A percentile compares a stretch with the other conserved stretches of the same genome.
phyloP scores from a whole-genome alignment of 2,888 invertebrate species.

The Trypoxylon attenuatum region DNA sequence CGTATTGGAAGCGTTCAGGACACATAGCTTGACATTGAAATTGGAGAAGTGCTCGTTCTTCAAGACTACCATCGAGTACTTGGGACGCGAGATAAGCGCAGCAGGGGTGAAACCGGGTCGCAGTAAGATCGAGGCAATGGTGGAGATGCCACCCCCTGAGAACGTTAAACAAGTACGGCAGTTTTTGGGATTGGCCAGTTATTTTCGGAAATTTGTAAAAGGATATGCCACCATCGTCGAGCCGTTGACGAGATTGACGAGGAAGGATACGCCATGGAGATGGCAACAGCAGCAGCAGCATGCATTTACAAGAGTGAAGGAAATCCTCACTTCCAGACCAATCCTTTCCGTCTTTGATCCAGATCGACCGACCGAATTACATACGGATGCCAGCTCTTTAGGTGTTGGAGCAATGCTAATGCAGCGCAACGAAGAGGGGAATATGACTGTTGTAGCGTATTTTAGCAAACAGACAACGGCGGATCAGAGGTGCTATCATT shows the following conservation, averaged over 20 bases:
- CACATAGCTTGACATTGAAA: background rate
- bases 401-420: too few species aligned
- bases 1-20: background rate
- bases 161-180: background rate
- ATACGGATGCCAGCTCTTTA: too few species aligned
- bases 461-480: conserved; percentile 6
- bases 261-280: background rate
- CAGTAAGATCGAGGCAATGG: background rate
- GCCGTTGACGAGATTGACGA: background rate
- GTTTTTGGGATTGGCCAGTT: conserved; percentile 3
- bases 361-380: too few species aligned
- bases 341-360: too few species aligned
- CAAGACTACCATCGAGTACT: background rate
- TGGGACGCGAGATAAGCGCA: background rate
- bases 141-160: background rate
- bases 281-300: background rate
- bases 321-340: too few species aligned
- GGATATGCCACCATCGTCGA: background rate
- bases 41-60: conserved; percentile 3
- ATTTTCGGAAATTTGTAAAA: conserved; percentile 10
- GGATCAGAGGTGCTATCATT: background rate
- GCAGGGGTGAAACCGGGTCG: background rate
- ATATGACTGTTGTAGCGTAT: conserved; percentile 5
- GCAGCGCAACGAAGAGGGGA: too few species aligned
- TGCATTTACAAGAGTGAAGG: too few species aligned